Base-by-base conservation (phyloP, 2,797 vertebrate genomes). In the Carapus acus region DNA sequence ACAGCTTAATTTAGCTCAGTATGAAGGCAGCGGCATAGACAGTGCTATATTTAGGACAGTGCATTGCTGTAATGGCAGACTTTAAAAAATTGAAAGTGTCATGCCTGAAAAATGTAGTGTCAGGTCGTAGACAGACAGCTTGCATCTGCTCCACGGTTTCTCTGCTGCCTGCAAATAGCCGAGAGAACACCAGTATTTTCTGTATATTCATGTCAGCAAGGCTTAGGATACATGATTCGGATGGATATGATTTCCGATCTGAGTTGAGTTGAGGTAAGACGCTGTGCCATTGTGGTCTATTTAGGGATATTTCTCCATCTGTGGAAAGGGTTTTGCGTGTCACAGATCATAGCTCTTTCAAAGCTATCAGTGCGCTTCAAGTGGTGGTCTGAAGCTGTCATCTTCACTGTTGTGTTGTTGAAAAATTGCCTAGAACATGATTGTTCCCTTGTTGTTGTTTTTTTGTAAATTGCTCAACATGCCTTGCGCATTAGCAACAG, bases 191-290 rank as follows among this genome's bases (percentile, higher is more conserved):
- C 57, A 61, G 51, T 34, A 43, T 66, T 42, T 12, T 21, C 49
- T 13, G 58, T 59, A 59, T 69, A 73, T 63, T 36, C 63, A 74
- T 63, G 78, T 83, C 81, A 71, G 73, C 59, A 23, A 60, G 49
- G 67, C 69, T 80, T 72, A 80, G 74, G 56, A 62, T 69, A 65
- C 65, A 51, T 58, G 65, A 76, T 70, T 45, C 46, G 74, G 77
- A 85, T 72, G 67, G 77, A 82, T 76, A 67, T 34, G 59, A 83
- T 74, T 79, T 74, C 79, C 77, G 77, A 80, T 80, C 66, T 58
- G 64, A 71, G 66, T 65, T 67, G 44, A 63, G 66, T 54, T 73
- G 71, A 73, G 67, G 75, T 78, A 81, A 78, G 78, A 57, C 52
- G 44, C 60, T 63, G 59, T 43, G 45, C 62, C 62, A 64, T 46